phyloP scores from a whole-genome alignment of 2,888 invertebrate species.

The Prenolepis imparis region DNA sequence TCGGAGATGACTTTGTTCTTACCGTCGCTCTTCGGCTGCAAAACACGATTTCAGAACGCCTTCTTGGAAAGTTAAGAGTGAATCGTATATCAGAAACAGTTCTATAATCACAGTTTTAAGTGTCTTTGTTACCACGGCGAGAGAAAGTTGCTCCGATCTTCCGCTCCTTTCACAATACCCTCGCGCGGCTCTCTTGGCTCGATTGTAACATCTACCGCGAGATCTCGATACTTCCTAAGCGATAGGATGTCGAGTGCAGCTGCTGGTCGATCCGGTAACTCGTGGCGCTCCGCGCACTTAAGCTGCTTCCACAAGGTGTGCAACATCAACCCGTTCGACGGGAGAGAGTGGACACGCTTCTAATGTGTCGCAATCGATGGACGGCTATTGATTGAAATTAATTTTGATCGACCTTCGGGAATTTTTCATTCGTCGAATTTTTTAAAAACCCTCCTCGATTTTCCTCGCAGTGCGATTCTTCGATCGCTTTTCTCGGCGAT shows the following conservation, averaged over 20 bases:
- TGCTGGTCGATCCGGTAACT: conserved; percentile 23
- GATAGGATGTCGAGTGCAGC: conserved; percentile 19
- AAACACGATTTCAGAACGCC: not conserved
- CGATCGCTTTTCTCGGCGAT: not conserved
- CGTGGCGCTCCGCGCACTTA: not conserved
- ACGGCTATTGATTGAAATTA: not conserved
- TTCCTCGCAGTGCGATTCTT: not conserved
- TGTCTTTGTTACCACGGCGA: conserved; percentile 39
- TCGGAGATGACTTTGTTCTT: not conserved
- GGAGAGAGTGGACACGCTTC: not conserved
- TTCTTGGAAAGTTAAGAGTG: conserved; percentile 30
- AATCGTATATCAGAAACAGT: conserved; percentile 20
- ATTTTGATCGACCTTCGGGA: not conserved
- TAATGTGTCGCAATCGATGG: not conserved
- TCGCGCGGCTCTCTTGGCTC: conserved; percentile 2
- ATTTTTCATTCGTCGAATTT: not conserved
- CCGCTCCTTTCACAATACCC: conserved; percentile 43
- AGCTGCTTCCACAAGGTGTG: not conserved
- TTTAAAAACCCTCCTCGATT: not conserved
- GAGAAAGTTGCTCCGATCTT: conserved; percentile 38
- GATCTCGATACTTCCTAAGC: conserved; percentile 14
- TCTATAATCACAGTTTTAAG: conserved; percentile 3
- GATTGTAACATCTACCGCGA: conserved; percentile 24
- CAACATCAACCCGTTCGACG: not conserved
- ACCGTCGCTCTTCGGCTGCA: not conserved